Evolutionary conservation across 2,113 vertebrate species (phyloP).

Genomic region (Casuarius casuarius): DNA sequence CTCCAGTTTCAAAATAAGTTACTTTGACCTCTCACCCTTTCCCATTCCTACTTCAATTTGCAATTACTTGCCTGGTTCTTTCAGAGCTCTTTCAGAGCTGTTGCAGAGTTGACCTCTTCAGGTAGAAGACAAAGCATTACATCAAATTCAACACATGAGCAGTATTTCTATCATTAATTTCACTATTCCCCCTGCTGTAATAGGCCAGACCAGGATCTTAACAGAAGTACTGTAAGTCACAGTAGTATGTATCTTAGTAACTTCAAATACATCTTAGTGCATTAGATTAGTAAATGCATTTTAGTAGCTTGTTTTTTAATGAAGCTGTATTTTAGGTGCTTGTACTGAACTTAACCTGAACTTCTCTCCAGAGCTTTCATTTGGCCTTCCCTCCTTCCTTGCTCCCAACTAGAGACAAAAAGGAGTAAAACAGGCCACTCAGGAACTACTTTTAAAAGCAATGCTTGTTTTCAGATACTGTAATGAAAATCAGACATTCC

Average conservation of each 20-base stretch:
- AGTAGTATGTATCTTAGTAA: too few relatives aligned
- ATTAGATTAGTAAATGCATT: too few relatives aligned
- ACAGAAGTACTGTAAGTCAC: background rate
- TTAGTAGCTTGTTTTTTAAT: background rate
- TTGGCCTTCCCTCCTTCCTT: background rate
- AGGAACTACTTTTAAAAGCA: background rate
- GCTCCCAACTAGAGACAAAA: background rate
- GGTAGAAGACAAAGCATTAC: background rate
- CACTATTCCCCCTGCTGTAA: background rate
- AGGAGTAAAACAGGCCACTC: background rate
- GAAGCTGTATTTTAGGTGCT: background rate
- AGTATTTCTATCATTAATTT: background rate
- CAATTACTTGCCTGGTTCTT: background rate
- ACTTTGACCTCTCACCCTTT: background rate
- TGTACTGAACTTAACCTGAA: background rate
- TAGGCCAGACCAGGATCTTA: background rate
- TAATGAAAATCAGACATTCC: background rate
- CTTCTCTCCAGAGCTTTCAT: background rate
- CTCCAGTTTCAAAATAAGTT: background rate
- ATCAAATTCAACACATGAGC: background rate
- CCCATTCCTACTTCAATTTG: background rate
- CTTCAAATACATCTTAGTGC: too few relatives aligned
- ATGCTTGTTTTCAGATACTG: background rate
- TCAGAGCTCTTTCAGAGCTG: background rate
- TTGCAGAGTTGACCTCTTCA: background rate